Conservation (phyloP, 1,140 invertebrate species). For the Drosophila ogumai region DNA sequence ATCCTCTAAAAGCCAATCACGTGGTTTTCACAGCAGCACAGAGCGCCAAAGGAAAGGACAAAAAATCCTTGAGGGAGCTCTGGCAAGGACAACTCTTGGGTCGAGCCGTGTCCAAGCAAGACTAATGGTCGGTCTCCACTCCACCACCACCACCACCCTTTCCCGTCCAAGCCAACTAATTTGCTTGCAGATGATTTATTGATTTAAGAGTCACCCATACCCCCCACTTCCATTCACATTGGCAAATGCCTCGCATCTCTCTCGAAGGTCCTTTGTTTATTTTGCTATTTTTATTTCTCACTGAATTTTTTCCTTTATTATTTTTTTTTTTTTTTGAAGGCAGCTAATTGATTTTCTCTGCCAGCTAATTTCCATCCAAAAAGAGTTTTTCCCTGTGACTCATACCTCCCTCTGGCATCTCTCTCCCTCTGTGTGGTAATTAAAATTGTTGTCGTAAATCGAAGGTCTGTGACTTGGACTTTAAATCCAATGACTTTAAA, state of each 20-base stretch:
- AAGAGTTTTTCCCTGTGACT: constrained; percentile 53
- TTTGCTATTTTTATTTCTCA: constrained; percentile 48
- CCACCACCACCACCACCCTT: constrained; percentile 8
- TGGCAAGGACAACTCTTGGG: constrained; percentile 34
- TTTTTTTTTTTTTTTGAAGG: constrained; percentile 26
- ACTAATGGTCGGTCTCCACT: constrained; percentile 63
- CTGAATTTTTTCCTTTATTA: constrained; percentile 28
- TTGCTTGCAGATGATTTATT: constrained; percentile 84
- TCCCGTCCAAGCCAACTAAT: constrained; percentile 62
- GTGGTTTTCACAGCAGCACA: constrained; percentile 44
- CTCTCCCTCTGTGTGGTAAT: constrained; percentile 56
- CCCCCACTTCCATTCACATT: constrained; percentile 9
- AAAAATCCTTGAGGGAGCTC: constrained; percentile 18
- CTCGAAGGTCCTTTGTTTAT: constrained; percentile 33
- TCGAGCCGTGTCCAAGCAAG: constrained; percentile 73
- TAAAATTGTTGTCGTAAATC: constrained; percentile 71
- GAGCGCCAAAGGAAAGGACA: constrained; percentile 13
- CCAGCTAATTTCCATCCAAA: constrained; percentile 66
- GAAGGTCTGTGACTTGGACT: constrained; percentile 6
- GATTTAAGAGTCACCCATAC: constrained; percentile 64
- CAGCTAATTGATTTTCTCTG: constrained; percentile 77
- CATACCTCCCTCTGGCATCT: not conserved
- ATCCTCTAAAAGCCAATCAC: constrained; percentile 69
- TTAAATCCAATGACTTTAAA: constrained; percentile 21
- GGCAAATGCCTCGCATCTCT: constrained; percentile 10